Conservation (phyloP, 2,797 vertebrate genomes). For the Orestias chungarensis region DNA sequence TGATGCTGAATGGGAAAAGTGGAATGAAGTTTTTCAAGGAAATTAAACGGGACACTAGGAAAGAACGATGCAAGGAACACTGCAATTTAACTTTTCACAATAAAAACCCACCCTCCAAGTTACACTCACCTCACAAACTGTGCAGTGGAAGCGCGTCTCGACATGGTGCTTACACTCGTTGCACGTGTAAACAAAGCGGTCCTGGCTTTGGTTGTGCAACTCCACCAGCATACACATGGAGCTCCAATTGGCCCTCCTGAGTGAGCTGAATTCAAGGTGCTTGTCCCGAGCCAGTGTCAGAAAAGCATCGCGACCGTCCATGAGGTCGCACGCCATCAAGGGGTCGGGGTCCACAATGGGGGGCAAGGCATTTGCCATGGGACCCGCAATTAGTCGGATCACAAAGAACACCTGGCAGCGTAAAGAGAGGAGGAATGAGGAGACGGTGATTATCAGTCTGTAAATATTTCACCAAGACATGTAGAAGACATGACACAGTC, state of each 20-base stretch:
- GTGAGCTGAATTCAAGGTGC: conserved; percentile 96
- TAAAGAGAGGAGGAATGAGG: not conserved
- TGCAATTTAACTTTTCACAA: no score
- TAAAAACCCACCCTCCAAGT: not conserved
- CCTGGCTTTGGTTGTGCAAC: conserved; percentile 97
- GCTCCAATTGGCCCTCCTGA: conserved; percentile 94
- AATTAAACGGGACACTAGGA: no score
- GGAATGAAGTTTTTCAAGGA: no score
- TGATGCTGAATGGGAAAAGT: no score
- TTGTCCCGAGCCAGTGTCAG: conserved; percentile 95
- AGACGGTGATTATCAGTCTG: not conserved
- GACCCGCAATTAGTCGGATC: conserved; percentile 92
- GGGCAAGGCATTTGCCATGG: conserved; percentile 91
- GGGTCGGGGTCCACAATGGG: conserved; percentile 90
- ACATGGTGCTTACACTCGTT: conserved; percentile 98
- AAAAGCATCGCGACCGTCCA: conserved; percentile 98
- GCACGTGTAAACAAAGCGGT: conserved; percentile 98
- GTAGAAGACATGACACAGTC: not conserved
- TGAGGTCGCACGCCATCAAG: conserved; percentile 94
- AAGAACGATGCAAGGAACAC: no score
- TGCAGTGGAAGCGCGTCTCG: conserved; percentile 97
- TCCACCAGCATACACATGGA: conserved; percentile 99
- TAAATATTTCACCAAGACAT: not conserved
- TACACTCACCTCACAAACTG: conserved; percentile 91
- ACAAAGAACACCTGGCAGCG: conserved; percentile 92